Evolutionary conservation across 2,888 invertebrate species (phyloP), one percentile per base, ranked within the genome.

Genomic region (Pachydiplax longipennis): DNA sequence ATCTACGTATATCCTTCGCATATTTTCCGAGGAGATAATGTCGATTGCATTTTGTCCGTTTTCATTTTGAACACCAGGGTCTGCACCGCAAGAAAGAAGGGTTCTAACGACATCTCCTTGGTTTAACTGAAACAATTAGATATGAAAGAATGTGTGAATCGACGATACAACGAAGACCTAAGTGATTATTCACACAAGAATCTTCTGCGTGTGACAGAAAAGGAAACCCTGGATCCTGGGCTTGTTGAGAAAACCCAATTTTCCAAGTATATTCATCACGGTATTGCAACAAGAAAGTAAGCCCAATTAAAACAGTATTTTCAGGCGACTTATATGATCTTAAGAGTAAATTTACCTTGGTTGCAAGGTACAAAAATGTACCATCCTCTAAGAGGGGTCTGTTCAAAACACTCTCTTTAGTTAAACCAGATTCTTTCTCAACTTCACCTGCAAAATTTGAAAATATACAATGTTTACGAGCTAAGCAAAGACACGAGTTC

Each of bases 81-180:
- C 95, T 31, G 95, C 95, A 6, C 96, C 96, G 91, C 94, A 94
- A 73, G 95, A 94, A 90, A 96, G 93, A 58, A 96, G 93, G 8
- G 95, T 94, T 91, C 96, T 93, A 15, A 96, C 95, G 90, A 95
- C 95, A 93, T 96, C 96, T 73, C 94, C 93, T 92, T 95, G 94
- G 91, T 95, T 95, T 81, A 94, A 93, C 95, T 95, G 92, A 22
- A 92, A 92, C 35, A 65, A 91, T 6, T n/a, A 44, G 10, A 44
- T 18, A 61, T 6, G 13, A 61, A 61, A 61, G 2, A 12, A 6
- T 1, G 18, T 6, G 22, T 61, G 22, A 58, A 3, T 18, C 2
- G 12, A 58, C 58, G 2, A 40, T 40, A 40, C 2, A 2, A 5
- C 6, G 6, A 40, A 40, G 40, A 6, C 6, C 6, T 40, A 40